phyloP scores from a whole-genome alignment of 2,113 vertebrate genomes.

The Ceyx cyanopectus region DNA sequence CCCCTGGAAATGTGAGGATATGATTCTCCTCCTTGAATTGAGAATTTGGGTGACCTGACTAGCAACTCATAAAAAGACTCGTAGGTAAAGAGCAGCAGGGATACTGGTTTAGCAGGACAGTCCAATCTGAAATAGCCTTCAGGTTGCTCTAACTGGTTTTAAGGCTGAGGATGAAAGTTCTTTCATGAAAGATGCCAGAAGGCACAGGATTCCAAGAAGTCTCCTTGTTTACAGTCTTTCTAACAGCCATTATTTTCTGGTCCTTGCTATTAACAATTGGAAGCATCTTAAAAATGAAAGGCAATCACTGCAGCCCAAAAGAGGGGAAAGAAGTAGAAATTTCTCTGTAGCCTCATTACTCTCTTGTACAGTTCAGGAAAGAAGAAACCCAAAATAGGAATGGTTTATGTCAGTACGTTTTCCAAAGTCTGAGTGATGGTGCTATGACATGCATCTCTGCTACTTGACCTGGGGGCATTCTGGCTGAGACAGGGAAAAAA shows the following conservation, averaged over 20 bases:
- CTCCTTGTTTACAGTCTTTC: not conserved
- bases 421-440: not conserved
- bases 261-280: not conserved
- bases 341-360: not conserved
- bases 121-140: not conserved
- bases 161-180: not conserved
- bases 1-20: not conserved
- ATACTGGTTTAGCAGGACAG: not conserved
- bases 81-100: not conserved
- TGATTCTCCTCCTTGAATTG: not conserved
- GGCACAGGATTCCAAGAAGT: not conserved
- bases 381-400: not conserved
- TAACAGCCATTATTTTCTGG: not conserved
- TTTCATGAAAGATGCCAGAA: not conserved
- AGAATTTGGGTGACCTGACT: not conserved
- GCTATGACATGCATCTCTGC: not conserved
- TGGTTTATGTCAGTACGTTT: not conserved
- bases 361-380: not conserved
- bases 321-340: not conserved
- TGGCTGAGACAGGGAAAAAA: not conserved
- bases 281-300: not conserved
- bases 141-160: not conserved
- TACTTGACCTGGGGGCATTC: not conserved
- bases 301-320: not conserved
- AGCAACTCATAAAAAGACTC: not conserved